phyloP scores from a whole-genome alignment of 2,888 invertebrate species.

The Megamerina dolium region DNA sequence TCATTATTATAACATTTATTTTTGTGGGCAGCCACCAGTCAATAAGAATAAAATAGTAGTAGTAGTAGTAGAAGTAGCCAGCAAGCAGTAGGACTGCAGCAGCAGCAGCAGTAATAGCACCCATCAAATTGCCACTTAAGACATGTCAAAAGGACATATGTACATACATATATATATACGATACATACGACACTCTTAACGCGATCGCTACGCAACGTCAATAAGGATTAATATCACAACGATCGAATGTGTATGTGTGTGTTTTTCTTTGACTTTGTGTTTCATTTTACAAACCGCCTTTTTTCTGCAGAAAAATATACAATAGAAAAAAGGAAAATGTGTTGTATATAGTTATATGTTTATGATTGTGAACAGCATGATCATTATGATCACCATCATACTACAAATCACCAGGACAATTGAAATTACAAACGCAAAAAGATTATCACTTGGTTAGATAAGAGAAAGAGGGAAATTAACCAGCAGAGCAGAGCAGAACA shows the following conservation, averaged over 20 bases:
- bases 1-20: neutral
- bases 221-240: too few relatives aligned
- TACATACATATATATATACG: too few relatives aligned
- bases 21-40: neutral
- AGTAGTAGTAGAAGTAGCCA: neutral
- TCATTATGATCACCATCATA: conserved; percentile 3
- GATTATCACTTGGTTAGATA: conserved; percentile 8
- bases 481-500: neutral
- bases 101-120: neutral
- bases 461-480: neutral
- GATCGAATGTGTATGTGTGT: too few relatives aligned
- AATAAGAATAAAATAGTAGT: neutral
- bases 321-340: too few relatives aligned
- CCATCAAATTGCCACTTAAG: conserved; percentile 3
- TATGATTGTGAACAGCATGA: conserved; percentile 24
- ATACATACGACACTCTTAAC: neutral
- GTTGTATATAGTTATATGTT: conserved; percentile 6
- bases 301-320: conserved; percentile 37
- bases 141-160: too few relatives aligned
- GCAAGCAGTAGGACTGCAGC: too few relatives aligned
- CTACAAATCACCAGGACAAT: conserved; percentile 1
- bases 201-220: neutral
- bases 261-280: conserved; percentile 30
- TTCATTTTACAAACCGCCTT: conserved; percentile 34
- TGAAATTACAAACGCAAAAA: too few relatives aligned